Evolutionary conservation across 2,888 invertebrate species (phyloP).

Genomic region (Sthenelais limicola): DNA sequence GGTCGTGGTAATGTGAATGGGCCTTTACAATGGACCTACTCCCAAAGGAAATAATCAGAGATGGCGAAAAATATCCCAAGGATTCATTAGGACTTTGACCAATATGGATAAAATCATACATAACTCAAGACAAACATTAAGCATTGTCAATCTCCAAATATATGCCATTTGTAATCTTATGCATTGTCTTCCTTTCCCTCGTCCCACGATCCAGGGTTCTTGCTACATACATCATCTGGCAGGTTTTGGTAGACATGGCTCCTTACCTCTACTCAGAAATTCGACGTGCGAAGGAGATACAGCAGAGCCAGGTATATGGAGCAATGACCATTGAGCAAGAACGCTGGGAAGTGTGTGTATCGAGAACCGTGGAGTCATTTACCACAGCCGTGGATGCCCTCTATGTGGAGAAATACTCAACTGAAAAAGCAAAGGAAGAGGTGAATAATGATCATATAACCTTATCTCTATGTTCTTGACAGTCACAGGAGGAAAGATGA

Average conservation of each 20-base stretch:
- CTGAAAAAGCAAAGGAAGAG: neutral
- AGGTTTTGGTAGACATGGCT: constrained; percentile 1
- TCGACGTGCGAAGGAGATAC: constrained; percentile 10
- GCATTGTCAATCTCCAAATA: too few relatives aligned
- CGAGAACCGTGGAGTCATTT: constrained; percentile 1
- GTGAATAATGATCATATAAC: neutral
- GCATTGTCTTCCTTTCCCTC: too few relatives aligned
- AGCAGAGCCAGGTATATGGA: neutral
- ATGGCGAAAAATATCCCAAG: too few relatives aligned
- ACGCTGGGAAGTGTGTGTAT: constrained; percentile 23
- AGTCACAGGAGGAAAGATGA: neutral
- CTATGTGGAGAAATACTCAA: neutral
- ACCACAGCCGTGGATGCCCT: constrained; percentile 30
- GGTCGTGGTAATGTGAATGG: too few relatives aligned
- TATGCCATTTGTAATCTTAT: too few relatives aligned
- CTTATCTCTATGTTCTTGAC: neutral
- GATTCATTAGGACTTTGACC: too few relatives aligned
- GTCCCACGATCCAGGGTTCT: constrained; percentile 13
- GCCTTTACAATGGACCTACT: too few relatives aligned
- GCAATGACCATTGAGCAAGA: neutral
- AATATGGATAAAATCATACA: too few relatives aligned
- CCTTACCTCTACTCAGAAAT: constrained; percentile 11
- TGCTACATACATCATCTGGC: constrained; percentile 34
- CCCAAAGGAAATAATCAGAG: too few relatives aligned
- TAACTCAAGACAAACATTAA: too few relatives aligned